phyloP scores from a whole-genome alignment of 2,113 vertebrate genomes.

The Raja brachyura region DNA sequence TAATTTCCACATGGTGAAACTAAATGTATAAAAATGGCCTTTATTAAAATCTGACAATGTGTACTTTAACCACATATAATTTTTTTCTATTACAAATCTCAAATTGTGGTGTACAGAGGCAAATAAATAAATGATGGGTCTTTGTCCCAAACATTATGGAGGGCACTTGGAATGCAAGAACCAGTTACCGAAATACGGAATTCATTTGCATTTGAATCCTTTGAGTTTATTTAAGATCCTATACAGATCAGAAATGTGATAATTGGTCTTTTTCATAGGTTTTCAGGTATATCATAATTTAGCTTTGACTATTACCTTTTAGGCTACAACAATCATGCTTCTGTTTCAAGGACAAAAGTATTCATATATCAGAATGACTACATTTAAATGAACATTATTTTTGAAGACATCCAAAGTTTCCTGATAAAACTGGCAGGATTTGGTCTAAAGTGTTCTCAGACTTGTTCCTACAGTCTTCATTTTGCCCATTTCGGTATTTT shows the following conservation, averaged over 20 bases:
- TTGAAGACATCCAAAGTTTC: conserved; percentile 24
- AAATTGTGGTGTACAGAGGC: too few relatives aligned
- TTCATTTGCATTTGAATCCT: not conserved
- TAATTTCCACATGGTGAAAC: too few relatives aligned
- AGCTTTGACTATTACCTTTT: not conserved
- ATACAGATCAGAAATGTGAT: not conserved
- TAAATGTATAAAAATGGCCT: too few relatives aligned
- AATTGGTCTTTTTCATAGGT: not conserved
- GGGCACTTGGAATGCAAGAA: not conserved
- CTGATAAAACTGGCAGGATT: conserved; percentile 40
- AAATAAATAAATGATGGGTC: too few relatives aligned
- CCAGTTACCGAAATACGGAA: not conserved
- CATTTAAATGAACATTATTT: not conserved
- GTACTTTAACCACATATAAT: too few relatives aligned
- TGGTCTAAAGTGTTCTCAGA: not conserved
- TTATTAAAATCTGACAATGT: too few relatives aligned
- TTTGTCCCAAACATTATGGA: too few relatives aligned
- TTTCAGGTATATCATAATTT: not conserved
- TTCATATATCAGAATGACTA: not conserved
- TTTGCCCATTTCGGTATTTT: not conserved
- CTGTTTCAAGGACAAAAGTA: not conserved
- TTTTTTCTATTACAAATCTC: too few relatives aligned
- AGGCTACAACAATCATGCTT: not conserved
- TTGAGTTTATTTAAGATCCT: not conserved
- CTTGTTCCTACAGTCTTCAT: not conserved